These are phyloP conservation scores for Prorops nasuta DNA, from an alignment of 1,140 invertebrate genomes.

Conservation along the genomic window DNA sequence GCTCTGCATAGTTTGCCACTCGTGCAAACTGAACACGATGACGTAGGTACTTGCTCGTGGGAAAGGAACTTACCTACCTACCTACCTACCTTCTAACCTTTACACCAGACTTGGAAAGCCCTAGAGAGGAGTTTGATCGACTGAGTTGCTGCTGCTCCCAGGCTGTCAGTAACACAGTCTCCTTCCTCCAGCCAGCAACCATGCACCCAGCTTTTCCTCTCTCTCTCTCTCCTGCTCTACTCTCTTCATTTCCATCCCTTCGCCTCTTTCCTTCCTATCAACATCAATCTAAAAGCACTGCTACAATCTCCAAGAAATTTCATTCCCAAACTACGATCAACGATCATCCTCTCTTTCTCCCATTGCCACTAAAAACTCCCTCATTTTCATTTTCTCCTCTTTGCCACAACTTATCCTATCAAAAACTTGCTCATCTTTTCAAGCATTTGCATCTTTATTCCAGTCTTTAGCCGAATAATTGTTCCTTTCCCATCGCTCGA, in stretches of 20 bases:
- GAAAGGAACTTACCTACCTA: conserved; percentile 18
- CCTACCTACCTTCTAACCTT: background rate
- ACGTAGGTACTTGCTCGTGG: conserved; percentile 13
- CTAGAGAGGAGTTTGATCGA: conserved; percentile 27
- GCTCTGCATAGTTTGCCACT: too few relatives aligned
- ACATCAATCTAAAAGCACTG: too few relatives aligned
- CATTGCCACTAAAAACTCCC: background rate
- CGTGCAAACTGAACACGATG: conserved; percentile 6
- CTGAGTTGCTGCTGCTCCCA: conserved; percentile 23
- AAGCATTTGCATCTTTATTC: too few relatives aligned
- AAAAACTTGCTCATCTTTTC: too few relatives aligned
- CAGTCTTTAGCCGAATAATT: too few relatives aligned
- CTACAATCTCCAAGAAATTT: too few relatives aligned
- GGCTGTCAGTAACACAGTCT: conserved; percentile 24
- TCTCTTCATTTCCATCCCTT: too few relatives aligned
- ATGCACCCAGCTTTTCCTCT: conserved; percentile 3
- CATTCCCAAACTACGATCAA: too few relatives aligned
- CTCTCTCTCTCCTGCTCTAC: background rate
- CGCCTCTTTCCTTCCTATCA: too few relatives aligned
- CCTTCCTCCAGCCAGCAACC: conserved; percentile 8
- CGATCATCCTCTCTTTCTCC: background rate
- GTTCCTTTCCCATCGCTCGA: too few relatives aligned
- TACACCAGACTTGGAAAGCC: conserved; percentile 13
- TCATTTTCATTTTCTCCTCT: too few relatives aligned
- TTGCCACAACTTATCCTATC: too few relatives aligned